These are phyloP conservation scores for Hipparchia semele DNA, from an alignment of 2,888 invertebrate genomes.

Conservation along the genomic window DNA sequence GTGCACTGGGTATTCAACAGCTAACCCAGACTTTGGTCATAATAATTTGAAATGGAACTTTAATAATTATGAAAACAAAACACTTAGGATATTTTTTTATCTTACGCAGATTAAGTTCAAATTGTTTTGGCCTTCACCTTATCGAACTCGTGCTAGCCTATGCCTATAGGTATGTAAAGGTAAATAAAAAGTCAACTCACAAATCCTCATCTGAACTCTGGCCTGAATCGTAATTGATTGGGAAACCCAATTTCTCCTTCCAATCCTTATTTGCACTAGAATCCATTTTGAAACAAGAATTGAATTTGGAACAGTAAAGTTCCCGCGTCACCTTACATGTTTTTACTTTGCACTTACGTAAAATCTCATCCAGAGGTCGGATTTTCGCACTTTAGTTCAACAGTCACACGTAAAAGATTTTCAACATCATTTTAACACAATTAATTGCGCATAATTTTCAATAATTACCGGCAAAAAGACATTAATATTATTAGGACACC, in stretches of 20 bases:
- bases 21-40: no score
- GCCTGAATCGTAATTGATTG: conserved; percentile 77
- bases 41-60: background rate
- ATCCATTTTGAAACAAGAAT: conserved; percentile 57
- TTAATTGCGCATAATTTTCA: conserved; percentile 25
- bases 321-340: conserved; percentile 40
- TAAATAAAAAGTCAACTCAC: conserved; percentile 56
- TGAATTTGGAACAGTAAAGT: conserved; percentile 26
- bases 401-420: background rate
- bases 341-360: conserved; percentile 29
- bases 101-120: conserved; percentile 9
- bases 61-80: background rate
- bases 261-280: conserved; percentile 70
- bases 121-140: conserved; percentile 32
- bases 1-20: no score
- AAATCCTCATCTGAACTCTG: conserved; percentile 77
- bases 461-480: conserved; percentile 36
- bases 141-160: conserved; percentile 24
- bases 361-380: conserved; percentile 14
- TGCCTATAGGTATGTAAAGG: conserved; percentile 20
- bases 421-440: conserved; percentile 15
- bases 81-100: background rate
- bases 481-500: conserved; percentile 27
- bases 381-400: conserved; percentile 4
- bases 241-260: conserved; percentile 76